A percentile compares a stretch with the other conserved stretches of the same genome.
These are phyloP conservation scores for Pimpla rufipes DNA, from an alignment of 2,888 invertebrate species.

Conservation along the genomic window DNA sequence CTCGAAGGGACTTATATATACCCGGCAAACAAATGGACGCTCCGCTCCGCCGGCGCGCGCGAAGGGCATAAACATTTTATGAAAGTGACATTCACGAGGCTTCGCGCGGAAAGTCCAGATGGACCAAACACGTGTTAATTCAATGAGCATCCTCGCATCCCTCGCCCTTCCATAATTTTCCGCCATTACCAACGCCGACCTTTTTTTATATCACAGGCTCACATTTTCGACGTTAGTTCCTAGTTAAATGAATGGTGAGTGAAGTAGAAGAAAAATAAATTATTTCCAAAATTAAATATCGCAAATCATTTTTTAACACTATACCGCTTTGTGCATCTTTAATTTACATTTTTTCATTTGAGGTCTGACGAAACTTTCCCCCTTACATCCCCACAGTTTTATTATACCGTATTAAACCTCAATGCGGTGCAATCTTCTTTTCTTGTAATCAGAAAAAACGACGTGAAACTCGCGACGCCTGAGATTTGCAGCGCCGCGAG, in stretches of 20 bases:
- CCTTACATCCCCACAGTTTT: background rate
- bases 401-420: background rate
- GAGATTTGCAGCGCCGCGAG: background rate
- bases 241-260: background rate
- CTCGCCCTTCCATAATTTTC: too few species aligned
- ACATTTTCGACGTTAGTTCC: background rate
- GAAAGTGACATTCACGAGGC: background rate
- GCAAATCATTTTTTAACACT: background rate
- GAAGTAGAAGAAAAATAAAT: background rate
- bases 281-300: too few species aligned
- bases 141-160: too few species aligned
- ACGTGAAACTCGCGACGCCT: background rate
- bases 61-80: constrained; percentile 19
- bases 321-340: background rate
- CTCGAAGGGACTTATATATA: constrained; percentile 18
- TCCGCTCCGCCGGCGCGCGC: background rate
- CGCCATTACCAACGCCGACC: too few species aligned
- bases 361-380: background rate
- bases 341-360: background rate
- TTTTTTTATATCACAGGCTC: background rate
- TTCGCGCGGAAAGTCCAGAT: background rate
- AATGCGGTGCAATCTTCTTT: background rate
- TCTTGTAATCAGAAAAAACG: constrained; percentile 24
- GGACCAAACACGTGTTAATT: background rate
- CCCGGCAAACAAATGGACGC: constrained; percentile 28